Evolutionary conservation across 2,113 vertebrate species (phyloP), one percentile per base, ranked within the genome.

Genomic region (Chionis minor): DNA sequence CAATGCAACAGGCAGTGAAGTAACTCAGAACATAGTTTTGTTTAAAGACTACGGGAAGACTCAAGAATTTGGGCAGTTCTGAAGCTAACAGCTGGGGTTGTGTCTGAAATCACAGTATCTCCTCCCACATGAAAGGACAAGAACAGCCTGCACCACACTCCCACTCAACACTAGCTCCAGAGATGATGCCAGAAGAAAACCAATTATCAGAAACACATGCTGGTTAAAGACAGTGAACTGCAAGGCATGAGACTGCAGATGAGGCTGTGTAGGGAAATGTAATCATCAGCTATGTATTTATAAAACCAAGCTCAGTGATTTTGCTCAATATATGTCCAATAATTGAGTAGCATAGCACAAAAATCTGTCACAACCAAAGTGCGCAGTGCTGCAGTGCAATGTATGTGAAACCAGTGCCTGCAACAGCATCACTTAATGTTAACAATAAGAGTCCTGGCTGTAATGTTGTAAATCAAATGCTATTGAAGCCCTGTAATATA

Each of bases 131-230:
- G 49, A 94, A 94, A 90, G 62, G 56, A 92, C 44, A 89, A 81
- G 56, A 92, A 78, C 77, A 92, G 80, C 30, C 86, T 93, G 78
- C 51, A 30, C 40, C 56, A 26, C 61, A 75, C 47, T 92, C 69
- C 38, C 75, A 63, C 73, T 82, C 73, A 73, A 89, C 54, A 38
- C 42, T 80, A 70, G 47, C 44, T 87, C 45, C 56, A 89, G 56
- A 84, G 19, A 66, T 2, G 12, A 81, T 59, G 59, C 42, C 86
- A 81, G 86, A 92, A 75, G 72, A 87, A 97, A 94, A 63, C 47
- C 80, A 95, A 89, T 96, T 96, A 95, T 94, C 65, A 92, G 86
- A 96, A n/a, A 63, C 56, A 88, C 79, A 96, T 0, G 17, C 88
- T 75, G 88, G 65, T 74, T 96, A 81, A 92, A 94, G 77, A 94